Percentiles rank a stretch among this genome's conserved stretches.
phyloP scores from a whole-genome alignment of 2,888 invertebrate species.

The Lacanobia wlatinum region DNA sequence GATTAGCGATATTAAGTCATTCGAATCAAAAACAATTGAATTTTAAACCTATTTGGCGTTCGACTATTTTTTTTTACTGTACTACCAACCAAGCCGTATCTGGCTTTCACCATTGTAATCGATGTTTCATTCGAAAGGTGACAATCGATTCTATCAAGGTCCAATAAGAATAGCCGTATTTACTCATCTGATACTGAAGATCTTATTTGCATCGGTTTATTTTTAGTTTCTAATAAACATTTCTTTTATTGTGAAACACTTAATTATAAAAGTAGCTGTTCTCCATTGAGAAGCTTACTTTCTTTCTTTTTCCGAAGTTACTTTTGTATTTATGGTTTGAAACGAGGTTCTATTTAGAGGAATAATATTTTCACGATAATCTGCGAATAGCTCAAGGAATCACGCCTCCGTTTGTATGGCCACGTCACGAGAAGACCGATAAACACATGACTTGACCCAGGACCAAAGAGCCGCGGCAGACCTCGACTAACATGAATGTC shows the following conservation, averaged over 20 bases:
- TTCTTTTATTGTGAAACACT: constrained; percentile 35
- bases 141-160: constrained; percentile 71
- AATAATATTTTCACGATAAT: background rate
- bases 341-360: background rate
- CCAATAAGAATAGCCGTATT: constrained; percentile 51
- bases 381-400: too few relatives aligned
- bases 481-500: too few relatives aligned
- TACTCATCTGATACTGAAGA: constrained; percentile 41
- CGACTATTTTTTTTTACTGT: constrained; percentile 55
- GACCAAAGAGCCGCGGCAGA: too few relatives aligned
- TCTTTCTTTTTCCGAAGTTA: background rate
- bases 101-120: constrained; percentile 74
- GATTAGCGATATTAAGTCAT: constrained; percentile 40
- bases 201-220: constrained; percentile 32
- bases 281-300: background rate
- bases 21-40: constrained; percentile 46
- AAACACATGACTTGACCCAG: too few relatives aligned
- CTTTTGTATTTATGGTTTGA: background rate
- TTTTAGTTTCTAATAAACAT: constrained; percentile 45
- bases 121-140: constrained; percentile 66
- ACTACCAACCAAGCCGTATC: constrained; percentile 57
- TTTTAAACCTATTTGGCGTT: constrained; percentile 27
- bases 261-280: constrained; percentile 12
- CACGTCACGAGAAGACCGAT: too few relatives aligned
- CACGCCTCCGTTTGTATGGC: too few relatives aligned